Evolutionary conservation across 30 jellyfish, hydroid and myxozoan species (phyloP).

Genomic region (Haliclystus octoradiatus): DNA sequence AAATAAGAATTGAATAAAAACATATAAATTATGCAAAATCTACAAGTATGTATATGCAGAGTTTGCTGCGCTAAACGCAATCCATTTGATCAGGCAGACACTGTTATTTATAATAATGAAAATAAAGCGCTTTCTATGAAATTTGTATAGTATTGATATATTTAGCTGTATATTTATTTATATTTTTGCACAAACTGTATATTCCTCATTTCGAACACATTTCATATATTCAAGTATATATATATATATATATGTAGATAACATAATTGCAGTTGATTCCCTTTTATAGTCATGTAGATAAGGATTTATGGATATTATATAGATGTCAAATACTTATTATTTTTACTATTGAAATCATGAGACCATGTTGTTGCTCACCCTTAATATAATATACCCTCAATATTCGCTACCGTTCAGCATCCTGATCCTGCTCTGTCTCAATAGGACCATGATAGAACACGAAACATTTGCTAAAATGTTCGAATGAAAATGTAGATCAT

Average conservation of each 20-base stretch:
- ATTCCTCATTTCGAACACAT: background rate
- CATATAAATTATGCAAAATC: no score
- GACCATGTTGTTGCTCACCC: no score
- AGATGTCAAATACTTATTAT: no score
- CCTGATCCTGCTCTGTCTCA: no score
- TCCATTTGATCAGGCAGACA: background rate
- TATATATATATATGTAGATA: conserved; percentile 1
- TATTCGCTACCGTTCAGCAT: no score
- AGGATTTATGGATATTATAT: background rate
- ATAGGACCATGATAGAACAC: no score
- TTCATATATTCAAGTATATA: background rate
- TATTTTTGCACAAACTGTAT: background rate
- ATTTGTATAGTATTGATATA: background rate
- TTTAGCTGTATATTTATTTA: background rate
- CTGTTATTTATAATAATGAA: background rate
- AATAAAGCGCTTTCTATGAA: background rate
- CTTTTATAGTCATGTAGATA: background rate
- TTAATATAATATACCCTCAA: no score
- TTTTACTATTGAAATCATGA: no score
- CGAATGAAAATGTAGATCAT: no score
- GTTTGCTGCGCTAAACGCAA: no score
- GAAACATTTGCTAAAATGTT: no score
- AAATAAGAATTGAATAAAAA: no score
- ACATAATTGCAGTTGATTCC: background rate
- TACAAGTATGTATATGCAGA: conserved; percentile 68